Evolutionary conservation across 2,797 vertebrate species (phyloP).

Genomic region (Characodon lateralis): DNA sequence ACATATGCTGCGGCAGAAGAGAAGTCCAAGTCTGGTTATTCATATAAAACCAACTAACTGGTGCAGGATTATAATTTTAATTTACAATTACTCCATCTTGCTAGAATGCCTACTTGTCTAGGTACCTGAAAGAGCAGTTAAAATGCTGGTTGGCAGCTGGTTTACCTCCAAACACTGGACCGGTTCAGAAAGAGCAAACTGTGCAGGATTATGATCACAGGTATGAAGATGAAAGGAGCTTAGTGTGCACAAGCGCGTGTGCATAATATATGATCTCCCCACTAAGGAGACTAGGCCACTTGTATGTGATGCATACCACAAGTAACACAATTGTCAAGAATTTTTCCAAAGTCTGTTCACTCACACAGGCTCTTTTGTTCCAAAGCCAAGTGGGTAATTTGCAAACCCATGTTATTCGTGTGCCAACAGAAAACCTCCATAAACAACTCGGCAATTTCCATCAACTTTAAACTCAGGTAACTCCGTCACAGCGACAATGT

Average conservation of each 20-base stretch:
- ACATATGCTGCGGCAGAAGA: background rate
- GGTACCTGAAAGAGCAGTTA: slow-evolving; percentile 10
- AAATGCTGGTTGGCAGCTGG: slow-evolving; percentile 22
- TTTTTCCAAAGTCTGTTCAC: slow-evolving; percentile 29
- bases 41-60: slow-evolving; percentile 1
- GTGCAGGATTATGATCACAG: slow-evolving; percentile 49
- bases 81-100: slow-evolving; percentile 1
- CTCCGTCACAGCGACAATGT: background rate
- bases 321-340: slow-evolving; percentile 26
- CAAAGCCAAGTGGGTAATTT: slow-evolving; percentile 27
- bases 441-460: slow-evolving; percentile 48
- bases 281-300: slow-evolving; percentile 21
- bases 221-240: slow-evolving; percentile 49
- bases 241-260: slow-evolving; percentile 1
- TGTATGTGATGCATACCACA: slow-evolving; percentile 26
- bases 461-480: slow-evolving; percentile 15
- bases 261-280: slow-evolving; percentile 47
- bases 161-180: slow-evolving; percentile 25
- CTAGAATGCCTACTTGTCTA: slow-evolving; percentile 8
- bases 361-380: slow-evolving; percentile 53
- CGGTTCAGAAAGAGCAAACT: slow-evolving; percentile 35
- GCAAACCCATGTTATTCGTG: slow-evolving; percentile 37
- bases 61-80: background rate
- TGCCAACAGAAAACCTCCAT: slow-evolving; percentile 31
- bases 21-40: slow-evolving; percentile 21